Conservation (phyloP, 2,113 vertebrate species). For the Peromyscus maniculatus region DNA sequence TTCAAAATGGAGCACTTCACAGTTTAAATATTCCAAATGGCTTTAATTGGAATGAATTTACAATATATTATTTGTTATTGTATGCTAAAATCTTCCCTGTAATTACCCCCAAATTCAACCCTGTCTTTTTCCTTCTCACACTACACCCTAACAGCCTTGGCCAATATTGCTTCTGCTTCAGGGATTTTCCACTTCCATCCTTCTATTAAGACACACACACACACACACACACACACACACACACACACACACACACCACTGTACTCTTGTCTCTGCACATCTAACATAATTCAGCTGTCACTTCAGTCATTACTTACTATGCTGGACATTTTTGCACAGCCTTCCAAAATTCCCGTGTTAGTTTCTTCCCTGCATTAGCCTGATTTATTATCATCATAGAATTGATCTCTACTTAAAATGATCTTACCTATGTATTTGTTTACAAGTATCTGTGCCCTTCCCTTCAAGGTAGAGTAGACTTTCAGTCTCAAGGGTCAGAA, state of each 20-base stretch:
- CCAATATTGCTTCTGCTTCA: background rate
- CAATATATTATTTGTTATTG: background rate
- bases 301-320: background rate
- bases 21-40: background rate
- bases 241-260: background rate
- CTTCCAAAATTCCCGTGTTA: background rate
- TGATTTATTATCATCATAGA: background rate
- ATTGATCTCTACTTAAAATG: background rate
- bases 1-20: background rate
- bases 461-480: background rate
- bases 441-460: background rate
- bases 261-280: background rate
- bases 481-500: background rate
- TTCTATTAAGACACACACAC: background rate
- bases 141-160: background rate
- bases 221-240: no score
- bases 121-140: background rate
- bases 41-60: background rate
- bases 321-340: background rate
- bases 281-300: background rate
- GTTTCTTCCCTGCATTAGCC: background rate
- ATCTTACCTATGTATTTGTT: background rate
- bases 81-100: background rate
- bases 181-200: background rate
- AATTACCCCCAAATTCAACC: background rate